phyloP scores from a whole-genome alignment of 2,888 invertebrate genomes.

The Drosophila percnosoma region DNA sequence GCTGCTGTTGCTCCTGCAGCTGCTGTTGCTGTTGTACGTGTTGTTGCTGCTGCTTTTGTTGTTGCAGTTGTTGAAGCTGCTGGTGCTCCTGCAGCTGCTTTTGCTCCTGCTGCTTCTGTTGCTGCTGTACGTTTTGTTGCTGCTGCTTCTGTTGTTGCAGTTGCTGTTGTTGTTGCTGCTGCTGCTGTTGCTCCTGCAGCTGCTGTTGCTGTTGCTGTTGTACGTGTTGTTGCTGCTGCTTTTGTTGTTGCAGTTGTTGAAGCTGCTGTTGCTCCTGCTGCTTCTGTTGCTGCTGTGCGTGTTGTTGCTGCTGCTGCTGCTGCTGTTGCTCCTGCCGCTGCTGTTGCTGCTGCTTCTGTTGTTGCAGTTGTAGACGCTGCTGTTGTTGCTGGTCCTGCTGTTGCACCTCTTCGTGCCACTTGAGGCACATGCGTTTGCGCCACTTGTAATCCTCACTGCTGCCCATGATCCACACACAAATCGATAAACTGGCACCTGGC shows the following conservation, averaged over 20 bases:
- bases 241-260: too few relatives aligned
- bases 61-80: slow-evolving; percentile 23
- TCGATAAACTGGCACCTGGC: slow-evolving; percentile 17
- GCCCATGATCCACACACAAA: slow-evolving; percentile 23
- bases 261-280: background rate
- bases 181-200: background rate
- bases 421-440: slow-evolving; percentile 48
- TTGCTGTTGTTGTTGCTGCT: slow-evolving; percentile 12
- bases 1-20: background rate
- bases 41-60: background rate
- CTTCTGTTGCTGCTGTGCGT: background rate
- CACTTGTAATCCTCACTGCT: slow-evolving; percentile 38
- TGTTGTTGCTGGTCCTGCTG: slow-evolving; percentile 6
- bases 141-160: slow-evolving; percentile 19
- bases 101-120: background rate
- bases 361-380: background rate
- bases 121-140: background rate
- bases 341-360: slow-evolving; percentile 3
- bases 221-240: background rate
- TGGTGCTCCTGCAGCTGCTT: slow-evolving; percentile 3
- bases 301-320: background rate
- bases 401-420: slow-evolving; percentile 46
- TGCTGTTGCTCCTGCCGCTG: background rate
- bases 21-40: background rate
- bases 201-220: background rate